These are phyloP conservation scores for Myotis myotis DNA, from an alignment of 2,797 vertebrate genomes.

Conservation along the genomic window DNA sequence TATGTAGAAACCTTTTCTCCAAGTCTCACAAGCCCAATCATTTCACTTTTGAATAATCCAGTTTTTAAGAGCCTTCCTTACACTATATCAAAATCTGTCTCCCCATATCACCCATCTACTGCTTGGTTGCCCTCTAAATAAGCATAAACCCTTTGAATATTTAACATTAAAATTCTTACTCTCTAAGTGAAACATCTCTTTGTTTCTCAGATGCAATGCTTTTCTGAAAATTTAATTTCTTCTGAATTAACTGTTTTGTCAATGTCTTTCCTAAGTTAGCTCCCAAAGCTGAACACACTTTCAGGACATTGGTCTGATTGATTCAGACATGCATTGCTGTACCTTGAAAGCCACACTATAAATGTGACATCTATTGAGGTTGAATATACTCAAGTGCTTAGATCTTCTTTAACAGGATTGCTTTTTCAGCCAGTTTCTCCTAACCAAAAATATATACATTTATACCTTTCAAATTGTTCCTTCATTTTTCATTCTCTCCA, in stretches of 20 bases:
- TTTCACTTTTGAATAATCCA: not conserved
- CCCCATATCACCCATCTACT: not conserved
- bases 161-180: not conserved
- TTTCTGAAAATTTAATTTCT: constrained; percentile 23
- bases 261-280: not conserved
- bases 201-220: not conserved
- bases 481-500: not conserved
- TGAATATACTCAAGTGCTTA: not conserved
- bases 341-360: not conserved
- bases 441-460: not conserved
- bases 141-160: not conserved
- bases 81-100: not conserved
- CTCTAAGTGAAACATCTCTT: not conserved
- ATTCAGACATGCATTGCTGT: not conserved
- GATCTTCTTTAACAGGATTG: not conserved
- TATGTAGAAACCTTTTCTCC: not conserved
- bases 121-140: not conserved
- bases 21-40: not conserved
- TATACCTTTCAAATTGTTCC: not conserved
- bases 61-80: not conserved
- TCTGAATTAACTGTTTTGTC: not conserved
- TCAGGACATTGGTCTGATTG: not conserved
- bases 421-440: not conserved
- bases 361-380: not conserved
- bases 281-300: not conserved